phyloP scores from a whole-genome alignment of 2,797 vertebrate species.

The Tinamus major region DNA sequence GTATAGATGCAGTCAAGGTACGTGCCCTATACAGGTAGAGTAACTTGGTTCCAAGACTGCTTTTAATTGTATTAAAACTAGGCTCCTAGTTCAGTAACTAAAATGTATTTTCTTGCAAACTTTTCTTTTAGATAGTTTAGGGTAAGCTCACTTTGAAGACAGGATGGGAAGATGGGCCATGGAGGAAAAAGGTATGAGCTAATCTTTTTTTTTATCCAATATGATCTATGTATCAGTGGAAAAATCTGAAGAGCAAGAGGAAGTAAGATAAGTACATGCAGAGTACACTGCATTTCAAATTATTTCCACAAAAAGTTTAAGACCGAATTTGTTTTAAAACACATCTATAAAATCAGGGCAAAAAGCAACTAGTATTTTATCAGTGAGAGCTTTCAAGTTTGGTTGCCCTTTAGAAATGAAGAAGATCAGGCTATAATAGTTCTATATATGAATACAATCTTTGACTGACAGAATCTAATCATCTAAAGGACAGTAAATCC shows the following conservation, averaged over 20 bases:
- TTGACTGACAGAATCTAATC: slow-evolving; percentile 84
- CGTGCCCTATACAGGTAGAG: fast-evolving
- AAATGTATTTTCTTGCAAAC: not conserved
- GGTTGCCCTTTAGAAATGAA: slow-evolving; percentile 78
- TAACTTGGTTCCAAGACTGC: not conserved
- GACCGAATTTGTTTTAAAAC: slow-evolving; percentile 78
- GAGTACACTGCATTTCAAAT: slow-evolving; percentile 55
- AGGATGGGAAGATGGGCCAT: not conserved
- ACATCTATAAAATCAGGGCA: slow-evolving; percentile 57
- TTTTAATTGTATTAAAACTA: not conserved
- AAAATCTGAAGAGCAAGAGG: slow-evolving; percentile 56
- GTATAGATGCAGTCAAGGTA: not conserved
- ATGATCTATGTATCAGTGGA: slow-evolving; percentile 47
- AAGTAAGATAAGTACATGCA: slow-evolving; percentile 57
- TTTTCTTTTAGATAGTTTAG: slow-evolving; percentile 25
- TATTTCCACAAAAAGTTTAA: slow-evolving; percentile 63
- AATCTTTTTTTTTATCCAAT: slow-evolving; percentile 41
- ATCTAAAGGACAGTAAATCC: slow-evolving; percentile 77
- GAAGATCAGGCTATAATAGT: slow-evolving; percentile 77
- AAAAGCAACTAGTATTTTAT: slow-evolving; percentile 68
- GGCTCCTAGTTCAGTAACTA: not conserved
- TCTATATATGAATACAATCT: slow-evolving; percentile 76
- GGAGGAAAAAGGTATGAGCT: slow-evolving; percentile 31
- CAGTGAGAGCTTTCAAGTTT: slow-evolving; percentile 73
- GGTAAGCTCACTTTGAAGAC: slow-evolving; percentile 12